Evolutionary conservation across 2,113 vertebrate genomes (phyloP).

Genomic region (Mormyrus iriodes): DNA sequence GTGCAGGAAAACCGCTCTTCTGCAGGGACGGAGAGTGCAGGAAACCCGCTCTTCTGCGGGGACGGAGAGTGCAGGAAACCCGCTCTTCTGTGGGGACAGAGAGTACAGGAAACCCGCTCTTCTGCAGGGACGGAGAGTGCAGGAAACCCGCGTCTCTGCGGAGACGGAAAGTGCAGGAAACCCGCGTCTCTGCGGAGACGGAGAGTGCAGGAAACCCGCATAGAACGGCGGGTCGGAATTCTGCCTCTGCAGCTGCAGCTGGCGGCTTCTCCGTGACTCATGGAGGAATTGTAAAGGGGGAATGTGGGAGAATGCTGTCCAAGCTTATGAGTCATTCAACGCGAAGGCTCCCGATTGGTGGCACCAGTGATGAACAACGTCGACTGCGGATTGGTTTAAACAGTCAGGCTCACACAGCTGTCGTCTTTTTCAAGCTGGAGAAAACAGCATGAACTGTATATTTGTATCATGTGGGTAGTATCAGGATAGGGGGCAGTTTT

Average conservation of each 20-base stretch:
- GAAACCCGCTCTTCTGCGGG: too few relatives aligned
- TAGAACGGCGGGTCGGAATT: neutral
- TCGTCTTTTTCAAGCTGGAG: neutral
- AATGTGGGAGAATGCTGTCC: neutral
- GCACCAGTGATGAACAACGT: neutral
- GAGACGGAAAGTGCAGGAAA: too few relatives aligned
- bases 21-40: too few relatives aligned
- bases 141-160: too few relatives aligned
- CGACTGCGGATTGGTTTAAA: neutral
- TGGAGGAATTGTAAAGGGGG: neutral
- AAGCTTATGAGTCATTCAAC: neutral
- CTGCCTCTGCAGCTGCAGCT: neutral
- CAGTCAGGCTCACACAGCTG: neutral
- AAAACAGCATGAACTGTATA: neutral
- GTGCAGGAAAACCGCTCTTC: too few relatives aligned
- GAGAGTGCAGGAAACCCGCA: too few relatives aligned
- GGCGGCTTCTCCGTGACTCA: neutral
- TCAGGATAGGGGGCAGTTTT: neutral
- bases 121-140: too few relatives aligned
- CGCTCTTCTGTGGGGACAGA: too few relatives aligned
- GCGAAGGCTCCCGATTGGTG: neutral
- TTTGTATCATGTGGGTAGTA: neutral
- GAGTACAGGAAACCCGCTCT: too few relatives aligned
- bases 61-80: too few relatives aligned
- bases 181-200: neutral